These are phyloP conservation scores for Istiophorus platypterus DNA, from an alignment of 2,113 vertebrate genomes.

Conservation along the genomic window DNA sequence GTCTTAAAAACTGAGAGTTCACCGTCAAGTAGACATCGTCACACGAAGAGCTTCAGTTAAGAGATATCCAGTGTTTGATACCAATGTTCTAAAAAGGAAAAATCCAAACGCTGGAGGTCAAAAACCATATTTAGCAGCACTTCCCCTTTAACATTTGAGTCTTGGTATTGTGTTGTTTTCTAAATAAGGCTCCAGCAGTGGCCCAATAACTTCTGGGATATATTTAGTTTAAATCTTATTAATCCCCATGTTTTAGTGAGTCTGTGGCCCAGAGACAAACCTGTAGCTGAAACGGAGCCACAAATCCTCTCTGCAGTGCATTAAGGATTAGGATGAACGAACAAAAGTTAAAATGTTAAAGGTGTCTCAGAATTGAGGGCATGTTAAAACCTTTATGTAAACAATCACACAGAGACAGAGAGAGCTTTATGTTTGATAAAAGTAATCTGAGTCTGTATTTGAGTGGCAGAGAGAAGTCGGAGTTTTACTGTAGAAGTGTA, in stretches of 20 bases:
- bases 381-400: slow-evolving; percentile 29
- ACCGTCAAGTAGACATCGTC: neutral
- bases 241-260: neutral
- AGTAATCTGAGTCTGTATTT: neutral
- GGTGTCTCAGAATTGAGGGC: neutral
- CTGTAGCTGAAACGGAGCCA: neutral
- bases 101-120: neutral
- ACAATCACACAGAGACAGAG: neutral
- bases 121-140: neutral
- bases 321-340: neutral
- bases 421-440: neutral
- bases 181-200: neutral
- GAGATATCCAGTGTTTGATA: neutral
- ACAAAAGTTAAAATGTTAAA: neutral
- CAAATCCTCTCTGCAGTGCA: neutral
- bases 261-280: neutral
- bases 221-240: slow-evolving; percentile 7
- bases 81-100: neutral
- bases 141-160: slow-evolving; percentile 1
- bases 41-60: neutral
- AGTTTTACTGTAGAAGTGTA: slow-evolving; percentile 41
- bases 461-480: neutral
- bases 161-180: neutral
- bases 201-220: neutral
- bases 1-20: slow-evolving; percentile 27